phyloP scores from a whole-genome alignment of 2,888 invertebrate species.

The Spodoptera exigua region DNA sequence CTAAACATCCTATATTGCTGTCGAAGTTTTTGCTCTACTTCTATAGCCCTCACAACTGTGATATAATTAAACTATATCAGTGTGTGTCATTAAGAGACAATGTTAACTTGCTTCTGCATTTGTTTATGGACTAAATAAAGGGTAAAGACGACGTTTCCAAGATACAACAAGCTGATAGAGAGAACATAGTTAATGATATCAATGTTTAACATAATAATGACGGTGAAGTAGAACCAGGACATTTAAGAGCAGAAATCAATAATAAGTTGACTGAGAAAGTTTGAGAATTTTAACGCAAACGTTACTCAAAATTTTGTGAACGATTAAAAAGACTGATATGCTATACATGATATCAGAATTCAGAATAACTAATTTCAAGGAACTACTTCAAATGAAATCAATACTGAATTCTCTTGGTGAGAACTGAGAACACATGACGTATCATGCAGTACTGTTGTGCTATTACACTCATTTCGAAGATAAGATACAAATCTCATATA shows the following conservation, averaged over 20 bases:
- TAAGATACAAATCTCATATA: constrained; percentile 60
- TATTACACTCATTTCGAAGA: constrained; percentile 57
- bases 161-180: too few relatives aligned
- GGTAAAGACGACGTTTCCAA: background rate
- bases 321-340: too few relatives aligned
- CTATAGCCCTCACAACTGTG: constrained; percentile 18
- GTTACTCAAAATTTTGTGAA: too few relatives aligned
- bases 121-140: constrained; percentile 25
- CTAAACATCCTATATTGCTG: constrained; percentile 14
- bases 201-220: too few relatives aligned
- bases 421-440: constrained; percentile 14
- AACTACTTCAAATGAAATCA: background rate
- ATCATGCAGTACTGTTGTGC: constrained; percentile 33
- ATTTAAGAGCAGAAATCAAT: too few relatives aligned
- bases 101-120: constrained; percentile 42
- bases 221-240: too few relatives aligned
- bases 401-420: constrained; percentile 18
- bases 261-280: too few relatives aligned
- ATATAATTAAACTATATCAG: constrained; percentile 35
- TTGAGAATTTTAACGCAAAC: too few relatives aligned
- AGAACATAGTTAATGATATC: too few relatives aligned
- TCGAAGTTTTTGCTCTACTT: constrained; percentile 26
- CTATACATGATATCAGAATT: too few relatives aligned
- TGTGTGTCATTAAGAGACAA: constrained; percentile 27
- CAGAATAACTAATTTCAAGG: too few relatives aligned